Percentiles rank a stretch among this genome's conserved stretches.
Conservation (phyloP, 2,888 invertebrate genomes). For the Norana najaformis region DNA sequence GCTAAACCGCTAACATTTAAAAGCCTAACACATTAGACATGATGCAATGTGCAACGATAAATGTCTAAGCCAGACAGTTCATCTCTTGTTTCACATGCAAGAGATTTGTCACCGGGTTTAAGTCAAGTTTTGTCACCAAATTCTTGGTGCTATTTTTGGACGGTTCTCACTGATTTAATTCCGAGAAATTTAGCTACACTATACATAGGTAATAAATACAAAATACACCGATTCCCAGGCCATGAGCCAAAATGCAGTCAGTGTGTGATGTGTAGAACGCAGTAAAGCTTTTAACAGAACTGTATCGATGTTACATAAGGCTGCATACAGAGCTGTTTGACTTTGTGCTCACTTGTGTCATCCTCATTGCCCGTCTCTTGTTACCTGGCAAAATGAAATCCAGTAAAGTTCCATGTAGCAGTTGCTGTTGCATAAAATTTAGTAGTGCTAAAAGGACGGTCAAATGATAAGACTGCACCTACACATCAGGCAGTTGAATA, state of each 20-base stretch:
- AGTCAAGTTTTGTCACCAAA: too few relatives aligned
- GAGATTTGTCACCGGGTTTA: too few relatives aligned
- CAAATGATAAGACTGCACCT: too few relatives aligned
- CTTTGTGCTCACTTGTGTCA: background rate
- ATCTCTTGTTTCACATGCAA: too few relatives aligned
- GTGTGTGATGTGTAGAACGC: background rate
- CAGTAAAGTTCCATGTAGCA: background rate
- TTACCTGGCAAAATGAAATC: slow-evolving; percentile 6
- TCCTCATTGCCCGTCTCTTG: background rate
- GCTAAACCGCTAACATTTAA: too few relatives aligned
- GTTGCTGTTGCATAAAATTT: background rate
- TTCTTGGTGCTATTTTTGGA: too few relatives aligned
- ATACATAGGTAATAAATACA: background rate
- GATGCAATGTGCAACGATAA: too few relatives aligned
- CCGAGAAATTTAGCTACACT: too few relatives aligned
- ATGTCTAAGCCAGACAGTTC: too few relatives aligned
- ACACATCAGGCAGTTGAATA: background rate
- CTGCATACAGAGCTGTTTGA: slow-evolving; percentile 22
- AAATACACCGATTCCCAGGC: background rate
- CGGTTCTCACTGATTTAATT: too few relatives aligned
- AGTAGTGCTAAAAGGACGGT: background rate
- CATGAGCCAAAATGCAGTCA: background rate
- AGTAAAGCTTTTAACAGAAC: background rate
- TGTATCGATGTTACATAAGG: background rate
- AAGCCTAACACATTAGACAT: too few relatives aligned